Evolutionary conservation across 2,888 invertebrate species (phyloP), one percentile per base, ranked within the genome.

Genomic region (Taphrorychus bicolor): DNA sequence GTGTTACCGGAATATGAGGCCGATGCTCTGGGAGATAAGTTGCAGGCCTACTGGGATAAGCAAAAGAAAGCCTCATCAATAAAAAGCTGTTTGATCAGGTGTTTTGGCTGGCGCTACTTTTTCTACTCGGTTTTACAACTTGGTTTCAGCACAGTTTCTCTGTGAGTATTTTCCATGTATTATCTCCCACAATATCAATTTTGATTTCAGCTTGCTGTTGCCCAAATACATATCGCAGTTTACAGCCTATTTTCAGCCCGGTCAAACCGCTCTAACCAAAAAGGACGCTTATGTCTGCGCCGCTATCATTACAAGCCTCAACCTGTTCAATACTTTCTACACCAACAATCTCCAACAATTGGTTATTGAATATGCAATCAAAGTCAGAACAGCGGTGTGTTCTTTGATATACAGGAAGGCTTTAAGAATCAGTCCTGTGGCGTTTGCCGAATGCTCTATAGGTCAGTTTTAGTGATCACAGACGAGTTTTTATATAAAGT

Each of bases 271-370:
- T 0, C 40, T 75, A 14, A 72, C 72, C 11, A 71, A 49, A 58
- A 60, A 60, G n/a, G 75, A 75, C 45, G 93, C 94, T 0, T 92
- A 91, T 79, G 80, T 90, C 58, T 92, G 91, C 79, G 93, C 92
- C 0, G 85, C 83, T 0, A 89, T 88, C 2, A 87, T 93, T 17
- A 86, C 92, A 17, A 75, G 89, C 14, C 88, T 92, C 18, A 91
- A 91, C 0, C 88, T 89, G 0, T 77, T 90, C 42, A 89, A 89
- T 76, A 88, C 92, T 23, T 84, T 94, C 11, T 76, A 74, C 49
- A 70, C 66, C n/a, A 74, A 97, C 82, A 93, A 94, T 0, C 94
- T 93, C 78, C 93, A 95, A 89, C 88, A 94, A 85, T 89, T 89
- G n/a, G 88, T 92, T 21, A 83, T 90, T 51, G 90, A 92, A 75